Percentiles rank a stretch among this genome's conserved stretches.
Evolutionary conservation across 1,140 invertebrate genomes (phyloP).

Genomic region (Microplitis demolitor): DNA sequence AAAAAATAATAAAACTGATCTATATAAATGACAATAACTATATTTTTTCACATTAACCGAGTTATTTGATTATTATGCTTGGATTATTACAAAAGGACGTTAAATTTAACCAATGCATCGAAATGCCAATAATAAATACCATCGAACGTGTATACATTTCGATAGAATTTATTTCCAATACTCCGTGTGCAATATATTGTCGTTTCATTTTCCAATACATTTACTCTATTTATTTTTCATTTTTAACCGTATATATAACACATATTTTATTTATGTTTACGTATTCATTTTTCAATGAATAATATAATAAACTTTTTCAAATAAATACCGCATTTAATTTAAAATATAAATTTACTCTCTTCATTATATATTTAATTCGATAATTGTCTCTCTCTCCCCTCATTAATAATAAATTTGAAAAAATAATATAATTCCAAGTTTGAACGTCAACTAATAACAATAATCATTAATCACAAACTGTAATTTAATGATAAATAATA

Average conservation of each 20-base stretch:
- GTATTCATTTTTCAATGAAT: not conserved
- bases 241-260: not conserved
- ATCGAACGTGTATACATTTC: conserved; percentile 8
- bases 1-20: not conserved
- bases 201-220: conserved; percentile 5
- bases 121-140: conserved; percentile 16
- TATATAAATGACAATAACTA: not conserved
- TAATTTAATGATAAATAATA: too few species aligned
- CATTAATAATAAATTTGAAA: too few species aligned
- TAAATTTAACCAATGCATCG: conserved; percentile 3
- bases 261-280: not conserved
- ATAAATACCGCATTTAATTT: too few species aligned
- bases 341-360: too few species aligned
- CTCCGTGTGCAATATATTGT: not conserved
- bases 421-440: too few species aligned
- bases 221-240: not conserved
- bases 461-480: too few species aligned
- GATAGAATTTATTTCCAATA: conserved; percentile 1
- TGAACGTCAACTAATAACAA: too few species aligned
- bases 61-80: conserved; percentile 9
- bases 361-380: too few species aligned
- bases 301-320: too few species aligned
- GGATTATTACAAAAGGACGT: conserved; percentile 1
- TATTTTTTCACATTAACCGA: not conserved
- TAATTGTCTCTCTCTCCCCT: too few species aligned